A percentile compares a stretch with the other conserved stretches of the same genome.
Conservation (phyloP, 2,888 invertebrate genomes). For the Ornithoptera alexandrae region DNA sequence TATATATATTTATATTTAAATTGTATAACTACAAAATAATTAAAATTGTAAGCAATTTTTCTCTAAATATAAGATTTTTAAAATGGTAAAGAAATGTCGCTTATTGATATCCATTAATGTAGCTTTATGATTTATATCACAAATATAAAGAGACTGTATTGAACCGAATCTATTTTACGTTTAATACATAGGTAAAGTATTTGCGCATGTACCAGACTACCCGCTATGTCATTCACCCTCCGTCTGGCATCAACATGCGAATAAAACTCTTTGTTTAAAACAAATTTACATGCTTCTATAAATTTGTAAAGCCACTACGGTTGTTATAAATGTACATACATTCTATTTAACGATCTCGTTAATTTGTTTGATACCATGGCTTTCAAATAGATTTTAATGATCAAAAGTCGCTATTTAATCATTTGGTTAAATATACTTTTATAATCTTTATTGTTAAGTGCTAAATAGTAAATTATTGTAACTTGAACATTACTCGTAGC, state of each 20-base stretch:
- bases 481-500: too few relatives aligned
- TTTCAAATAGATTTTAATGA: too few relatives aligned
- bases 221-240: slow-evolving; percentile 25
- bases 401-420: too few relatives aligned
- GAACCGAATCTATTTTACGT: slow-evolving; percentile 5
- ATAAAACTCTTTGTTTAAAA: slow-evolving; percentile 23
- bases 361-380: too few relatives aligned
- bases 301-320: neutral
- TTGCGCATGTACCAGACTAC: slow-evolving; percentile 7
- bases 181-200: slow-evolving; percentile 1
- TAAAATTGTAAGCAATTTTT: too few relatives aligned
- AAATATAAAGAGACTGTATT: neutral
- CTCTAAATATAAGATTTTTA: neutral
- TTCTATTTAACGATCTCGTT: neutral
- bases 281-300: slow-evolving; percentile 15
- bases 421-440: too few relatives aligned
- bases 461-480: too few relatives aligned
- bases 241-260: slow-evolving; percentile 23
- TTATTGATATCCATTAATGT: neutral
- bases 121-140: neutral
- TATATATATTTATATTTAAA: too few relatives aligned
- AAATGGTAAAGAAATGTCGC: too few relatives aligned
- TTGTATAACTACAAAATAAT: too few relatives aligned
- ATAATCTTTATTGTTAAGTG: too few relatives aligned
- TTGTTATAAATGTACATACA: neutral